Conservation (phyloP, 2,797 vertebrate species). For the Oreochromis grahami region DNA sequence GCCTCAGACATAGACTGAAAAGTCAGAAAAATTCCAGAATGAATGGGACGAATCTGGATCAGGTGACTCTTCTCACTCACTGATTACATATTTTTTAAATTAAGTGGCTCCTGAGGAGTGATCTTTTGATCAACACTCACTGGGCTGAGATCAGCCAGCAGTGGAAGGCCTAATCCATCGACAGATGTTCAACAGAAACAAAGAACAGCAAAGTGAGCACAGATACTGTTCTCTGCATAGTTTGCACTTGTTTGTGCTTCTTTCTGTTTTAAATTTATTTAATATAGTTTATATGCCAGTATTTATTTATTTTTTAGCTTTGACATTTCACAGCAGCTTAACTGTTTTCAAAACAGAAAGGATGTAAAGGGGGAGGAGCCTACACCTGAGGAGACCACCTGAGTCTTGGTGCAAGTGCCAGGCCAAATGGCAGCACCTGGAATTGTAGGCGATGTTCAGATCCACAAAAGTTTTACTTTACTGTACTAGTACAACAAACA, state of each 20-base stretch:
- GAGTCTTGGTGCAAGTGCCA: not conserved
- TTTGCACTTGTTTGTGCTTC: not conserved
- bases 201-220: not conserved
- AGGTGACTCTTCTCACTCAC: not conserved
- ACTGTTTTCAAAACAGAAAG: not conserved
- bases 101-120: not conserved
- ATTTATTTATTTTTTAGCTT: not conserved
- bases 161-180: not conserved
- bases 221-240: not conserved
- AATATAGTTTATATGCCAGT: not conserved
- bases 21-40: not conserved
- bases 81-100: rapidly evolving
- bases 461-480: not conserved
- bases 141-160: not conserved
- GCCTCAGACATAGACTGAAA: not conserved
- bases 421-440: not conserved
- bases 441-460: not conserved
- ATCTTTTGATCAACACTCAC: not conserved
- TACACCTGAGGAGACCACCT: not conserved
- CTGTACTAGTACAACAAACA: not conserved
- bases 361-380: not conserved
- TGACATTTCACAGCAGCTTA: not conserved
- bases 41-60: not conserved
- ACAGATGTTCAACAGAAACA: not conserved
- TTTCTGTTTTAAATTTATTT: not conserved